These are phyloP conservation scores for Mareca penelope DNA, from an alignment of 2,797 vertebrate genomes.

Conservation along the genomic window DNA sequence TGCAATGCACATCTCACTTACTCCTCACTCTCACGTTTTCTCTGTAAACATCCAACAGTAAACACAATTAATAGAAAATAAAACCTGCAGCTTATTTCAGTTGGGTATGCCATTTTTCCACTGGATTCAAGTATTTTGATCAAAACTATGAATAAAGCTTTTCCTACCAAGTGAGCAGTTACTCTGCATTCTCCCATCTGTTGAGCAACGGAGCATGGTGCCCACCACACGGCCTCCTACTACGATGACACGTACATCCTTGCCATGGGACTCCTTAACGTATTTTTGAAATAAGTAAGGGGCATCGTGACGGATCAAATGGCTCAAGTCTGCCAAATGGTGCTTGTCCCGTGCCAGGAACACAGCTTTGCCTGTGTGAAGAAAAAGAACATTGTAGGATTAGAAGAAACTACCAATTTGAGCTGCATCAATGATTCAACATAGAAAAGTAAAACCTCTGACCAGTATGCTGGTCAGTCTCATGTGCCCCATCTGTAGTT, in stretches of 20 bases:
- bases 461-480: background rate
- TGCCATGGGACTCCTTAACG: conserved; percentile 83
- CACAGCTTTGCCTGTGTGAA: conserved; percentile 81
- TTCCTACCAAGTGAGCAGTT: conserved; percentile 85
- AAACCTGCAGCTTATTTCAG: background rate
- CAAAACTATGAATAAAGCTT: background rate
- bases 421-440: background rate
- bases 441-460: background rate
- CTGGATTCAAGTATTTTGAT: background rate
- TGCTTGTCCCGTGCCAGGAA: conserved; percentile 86
- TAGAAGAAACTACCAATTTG: background rate
- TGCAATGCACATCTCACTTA: background rate
- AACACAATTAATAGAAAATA: background rate
- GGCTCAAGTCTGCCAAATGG: conserved; percentile 83
- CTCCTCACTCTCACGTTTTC: background rate
- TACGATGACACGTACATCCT: conserved; percentile 84
- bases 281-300: conserved; percentile 87
- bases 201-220: conserved; percentile 85
- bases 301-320: conserved; percentile 84
- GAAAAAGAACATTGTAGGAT: background rate
- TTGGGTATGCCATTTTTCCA: background rate
- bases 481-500: background rate
- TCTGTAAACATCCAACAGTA: background rate
- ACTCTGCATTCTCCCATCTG: conserved; percentile 86
- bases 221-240: conserved; percentile 85